Evolutionary conservation across 2,113 vertebrate genomes (phyloP).

Genomic region (Anthoscopus minutus): DNA sequence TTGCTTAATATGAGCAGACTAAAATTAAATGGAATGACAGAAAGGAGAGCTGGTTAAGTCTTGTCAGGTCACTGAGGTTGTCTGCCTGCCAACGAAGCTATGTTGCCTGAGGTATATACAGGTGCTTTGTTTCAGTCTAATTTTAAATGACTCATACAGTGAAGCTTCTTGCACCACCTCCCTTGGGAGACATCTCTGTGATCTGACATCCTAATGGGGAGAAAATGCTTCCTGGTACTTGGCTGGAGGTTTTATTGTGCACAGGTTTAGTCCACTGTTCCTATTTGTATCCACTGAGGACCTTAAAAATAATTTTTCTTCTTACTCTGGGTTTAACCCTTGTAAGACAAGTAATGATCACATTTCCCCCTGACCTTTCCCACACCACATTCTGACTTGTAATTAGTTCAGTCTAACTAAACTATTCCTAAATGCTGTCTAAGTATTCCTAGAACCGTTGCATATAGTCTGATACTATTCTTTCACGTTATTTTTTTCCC

Average conservation of each 20-base stretch:
- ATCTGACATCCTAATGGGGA: neutral
- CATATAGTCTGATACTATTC: neutral
- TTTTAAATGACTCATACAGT: constrained; percentile 17
- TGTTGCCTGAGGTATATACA: constrained; percentile 17
- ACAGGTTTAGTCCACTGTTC: neutral
- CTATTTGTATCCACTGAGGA: neutral
- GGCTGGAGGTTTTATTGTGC: neutral
- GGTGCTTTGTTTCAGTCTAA: constrained; percentile 52
- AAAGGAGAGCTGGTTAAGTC: neutral
- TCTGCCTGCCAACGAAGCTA: neutral
- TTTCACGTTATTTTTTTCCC: neutral
- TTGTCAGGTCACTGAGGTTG: constrained; percentile 34
- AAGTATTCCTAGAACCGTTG: neutral
- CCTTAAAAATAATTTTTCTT: neutral
- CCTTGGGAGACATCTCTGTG: constrained; percentile 1
- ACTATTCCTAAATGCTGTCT: neutral
- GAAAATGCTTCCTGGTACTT: neutral
- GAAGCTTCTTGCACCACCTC: neutral
- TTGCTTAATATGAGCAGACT: neutral
- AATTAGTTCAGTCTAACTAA: neutral
- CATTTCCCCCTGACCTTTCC: neutral
- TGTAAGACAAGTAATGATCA: neutral
- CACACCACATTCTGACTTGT: neutral
- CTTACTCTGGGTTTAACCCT: neutral
- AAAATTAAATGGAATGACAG: constrained; percentile 14